Percentiles rank a stretch among this genome's conserved stretches.
Conservation (phyloP, 2,888 invertebrate species). For the Parnassius orleans region DNA sequence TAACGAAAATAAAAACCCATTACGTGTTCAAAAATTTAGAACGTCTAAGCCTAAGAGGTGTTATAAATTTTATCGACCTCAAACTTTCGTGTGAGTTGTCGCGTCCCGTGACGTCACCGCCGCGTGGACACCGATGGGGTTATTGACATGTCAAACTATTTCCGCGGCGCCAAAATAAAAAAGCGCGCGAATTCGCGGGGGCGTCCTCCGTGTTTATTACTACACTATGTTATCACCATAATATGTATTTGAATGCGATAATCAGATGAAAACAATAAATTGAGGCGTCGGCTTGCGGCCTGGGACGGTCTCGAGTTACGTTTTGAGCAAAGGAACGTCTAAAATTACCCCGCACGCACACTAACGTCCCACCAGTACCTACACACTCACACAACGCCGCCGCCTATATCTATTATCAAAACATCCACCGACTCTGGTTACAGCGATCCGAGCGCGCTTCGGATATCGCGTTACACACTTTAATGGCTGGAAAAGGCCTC, state of each 20-base stretch:
- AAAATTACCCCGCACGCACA: constrained; percentile 79
- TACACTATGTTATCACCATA: constrained; percentile 45
- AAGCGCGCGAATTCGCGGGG: constrained; percentile 63
- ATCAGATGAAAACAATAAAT: constrained; percentile 79
- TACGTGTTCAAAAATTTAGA: constrained; percentile 54
- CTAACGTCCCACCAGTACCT: constrained; percentile 46
- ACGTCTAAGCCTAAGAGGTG: constrained; percentile 50
- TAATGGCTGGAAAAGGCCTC: constrained; percentile 82
- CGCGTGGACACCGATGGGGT: constrained; percentile 73
- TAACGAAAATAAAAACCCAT: constrained; percentile 50
- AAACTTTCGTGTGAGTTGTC: constrained; percentile 61
- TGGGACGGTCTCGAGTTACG: constrained; percentile 78
- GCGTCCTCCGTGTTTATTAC: constrained; percentile 43
- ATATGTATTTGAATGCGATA: constrained; percentile 57
- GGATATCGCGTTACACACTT: constrained; percentile 79
- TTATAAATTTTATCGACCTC: constrained; percentile 74
- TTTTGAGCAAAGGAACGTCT: constrained; percentile 81
- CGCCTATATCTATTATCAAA: constrained; percentile 81
- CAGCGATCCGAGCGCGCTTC: constrained; percentile 80
- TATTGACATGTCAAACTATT: constrained; percentile 79
- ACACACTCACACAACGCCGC: constrained; percentile 62
- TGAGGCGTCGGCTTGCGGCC: constrained; percentile 76
- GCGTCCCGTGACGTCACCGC: constrained; percentile 71
- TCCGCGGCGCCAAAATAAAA: constrained; percentile 76
- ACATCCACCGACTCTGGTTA: constrained; percentile 79